Base-by-base conservation (phyloP, 2,113 vertebrate genomes). In the Urocitellus parryii region DNA sequence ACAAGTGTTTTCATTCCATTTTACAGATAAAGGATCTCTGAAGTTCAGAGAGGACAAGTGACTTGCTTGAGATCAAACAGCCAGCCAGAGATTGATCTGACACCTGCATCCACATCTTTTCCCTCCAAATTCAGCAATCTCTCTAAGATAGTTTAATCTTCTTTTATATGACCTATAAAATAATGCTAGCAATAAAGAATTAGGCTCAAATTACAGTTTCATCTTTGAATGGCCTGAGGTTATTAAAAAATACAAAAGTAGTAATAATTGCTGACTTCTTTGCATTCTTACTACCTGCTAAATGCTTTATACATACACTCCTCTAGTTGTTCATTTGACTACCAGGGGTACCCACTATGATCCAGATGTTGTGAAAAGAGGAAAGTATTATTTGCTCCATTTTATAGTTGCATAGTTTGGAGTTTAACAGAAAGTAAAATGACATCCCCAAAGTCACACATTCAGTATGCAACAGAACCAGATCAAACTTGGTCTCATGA, bases 181-280 rank as follows among this genome's bases (percentile, higher is more conserved):
- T 76, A 85, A 77, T 37, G 8, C 83, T 77, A 51, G 24, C 48
- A 93, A 56, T 86, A 90, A 73, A 14, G 70, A 83, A 87, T 86
- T 63, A 56, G 4, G 24, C 34, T 22, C 51, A 90, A 90, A 76
- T 82, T 61, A 61, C 10, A 84, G 8, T 80, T 93, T 78, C 63
- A 81, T 17, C 85, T 37, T 51, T 91, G 32, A 82, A 53, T 81
- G 87, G 29, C n/a, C 93, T 90, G 48, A 4, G 32, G n/a, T 73
- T 94, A 82, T 80, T 80, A 79, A 32, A 72, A 92, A 96, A 84
- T 34, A 90, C 3, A 88, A 76, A 91, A 72, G n/a, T 48, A 94
- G 56, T 56, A 68, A 77, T 86, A 84, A 48, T 73, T 85, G 37
- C 70, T 79, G 42, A 48, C 48, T 53, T 42, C 82, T 67, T 76